Conservation (phyloP, 2,113 vertebrate species). For the Ceratotherium simum region DNA sequence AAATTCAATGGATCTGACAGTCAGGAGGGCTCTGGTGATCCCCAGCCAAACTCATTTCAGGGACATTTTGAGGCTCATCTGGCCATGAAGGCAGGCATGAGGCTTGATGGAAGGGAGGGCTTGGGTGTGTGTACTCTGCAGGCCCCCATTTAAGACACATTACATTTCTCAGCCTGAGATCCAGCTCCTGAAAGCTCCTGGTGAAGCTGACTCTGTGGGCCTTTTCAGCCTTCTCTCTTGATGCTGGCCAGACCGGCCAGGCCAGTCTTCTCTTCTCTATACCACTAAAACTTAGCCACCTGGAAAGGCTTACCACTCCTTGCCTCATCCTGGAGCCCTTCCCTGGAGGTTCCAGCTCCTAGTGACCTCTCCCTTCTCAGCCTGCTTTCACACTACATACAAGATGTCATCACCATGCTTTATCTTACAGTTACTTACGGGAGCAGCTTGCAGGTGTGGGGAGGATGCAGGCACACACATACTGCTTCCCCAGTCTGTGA, state of each 20-base stretch:
- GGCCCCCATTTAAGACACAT: background rate
- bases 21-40: background rate
- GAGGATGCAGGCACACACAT: background rate
- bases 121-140: background rate
- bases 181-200: background rate
- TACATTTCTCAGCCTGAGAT: background rate
- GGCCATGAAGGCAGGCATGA: background rate
- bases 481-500: background rate
- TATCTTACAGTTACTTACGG: background rate
- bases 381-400: background rate
- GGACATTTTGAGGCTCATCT: too few relatives aligned
- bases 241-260: constrained; percentile 51
- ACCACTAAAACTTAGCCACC: constrained; percentile 5
- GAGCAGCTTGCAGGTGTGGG: background rate
- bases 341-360: background rate
- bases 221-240: background rate
- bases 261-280: constrained; percentile 8
- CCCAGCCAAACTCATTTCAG: background rate
- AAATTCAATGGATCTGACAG: background rate
- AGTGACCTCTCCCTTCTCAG: background rate
- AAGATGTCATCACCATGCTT: background rate
- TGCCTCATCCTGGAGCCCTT: background rate
- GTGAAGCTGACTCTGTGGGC: background rate
- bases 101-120: background rate
- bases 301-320: constrained; percentile 35